phyloP scores from a whole-genome alignment of 2,888 invertebrate genomes.

The Spodoptera exigua region DNA sequence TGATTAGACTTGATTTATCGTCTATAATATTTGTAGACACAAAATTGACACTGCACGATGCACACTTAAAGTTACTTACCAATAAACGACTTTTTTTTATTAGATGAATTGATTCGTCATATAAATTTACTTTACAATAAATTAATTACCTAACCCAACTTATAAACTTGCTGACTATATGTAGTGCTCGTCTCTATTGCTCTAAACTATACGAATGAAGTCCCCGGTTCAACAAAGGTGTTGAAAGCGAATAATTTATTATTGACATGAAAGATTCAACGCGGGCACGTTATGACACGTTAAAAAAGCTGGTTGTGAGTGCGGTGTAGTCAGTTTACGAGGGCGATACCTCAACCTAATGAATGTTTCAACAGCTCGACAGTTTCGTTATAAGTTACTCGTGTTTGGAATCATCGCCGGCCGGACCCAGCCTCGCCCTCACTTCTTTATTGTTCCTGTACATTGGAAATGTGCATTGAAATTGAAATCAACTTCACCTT shows the following conservation, averaged over 20 bases:
- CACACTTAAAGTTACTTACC: too few relatives aligned
- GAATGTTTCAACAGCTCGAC: slow-evolving; percentile 62
- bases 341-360: slow-evolving; percentile 64
- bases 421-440: neutral
- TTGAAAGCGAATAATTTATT: slow-evolving; percentile 53
- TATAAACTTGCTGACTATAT: too few relatives aligned
- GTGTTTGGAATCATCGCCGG: slow-evolving; percentile 39
- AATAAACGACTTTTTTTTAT: too few relatives aligned
- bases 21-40: slow-evolving; percentile 39
- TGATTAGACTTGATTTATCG: slow-evolving; percentile 59
- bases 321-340: slow-evolving; percentile 62
- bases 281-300: slow-evolving; percentile 70
- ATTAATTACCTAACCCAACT: too few relatives aligned
- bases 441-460: slow-evolving; percentile 49
- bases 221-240: neutral
- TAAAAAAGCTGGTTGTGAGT: slow-evolving; percentile 66
- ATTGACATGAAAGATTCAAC: slow-evolving; percentile 81
- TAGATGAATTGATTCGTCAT: too few relatives aligned
- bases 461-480: slow-evolving; percentile 38
- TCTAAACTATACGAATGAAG: too few relatives aligned
- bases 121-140: too few relatives aligned
- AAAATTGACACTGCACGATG: slow-evolving; percentile 34
- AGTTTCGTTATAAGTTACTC: slow-evolving; percentile 43
- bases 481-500: slow-evolving; percentile 22
- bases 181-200: too few relatives aligned